phyloP scores from a whole-genome alignment of 2,888 invertebrate genomes.

The Rugalucina vietnamica region DNA sequence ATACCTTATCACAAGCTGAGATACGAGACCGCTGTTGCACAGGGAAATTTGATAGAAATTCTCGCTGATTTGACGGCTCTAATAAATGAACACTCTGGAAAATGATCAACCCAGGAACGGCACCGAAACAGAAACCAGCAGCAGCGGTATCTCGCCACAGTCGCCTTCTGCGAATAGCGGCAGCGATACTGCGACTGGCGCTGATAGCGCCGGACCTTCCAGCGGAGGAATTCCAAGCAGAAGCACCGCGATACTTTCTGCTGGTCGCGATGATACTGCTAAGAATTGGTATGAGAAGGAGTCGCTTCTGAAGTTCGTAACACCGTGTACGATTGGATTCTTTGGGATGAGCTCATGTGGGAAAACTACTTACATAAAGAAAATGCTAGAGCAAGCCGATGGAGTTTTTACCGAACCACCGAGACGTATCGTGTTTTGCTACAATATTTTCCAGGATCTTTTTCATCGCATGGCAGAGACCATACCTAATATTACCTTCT shows the following conservation, averaged over 20 bases:
- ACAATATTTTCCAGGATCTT: background rate
- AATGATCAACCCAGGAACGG: background rate
- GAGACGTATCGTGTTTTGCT: background rate
- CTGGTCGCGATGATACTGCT: background rate
- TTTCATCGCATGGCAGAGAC: background rate
- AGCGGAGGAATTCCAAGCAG: background rate
- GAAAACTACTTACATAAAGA: background rate
- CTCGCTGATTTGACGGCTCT: no score
- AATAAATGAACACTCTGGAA: background rate
- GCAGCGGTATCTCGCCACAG: background rate
- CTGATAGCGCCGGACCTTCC: background rate
- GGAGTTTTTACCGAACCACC: background rate
- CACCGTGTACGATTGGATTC: background rate
- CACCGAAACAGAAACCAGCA: background rate
- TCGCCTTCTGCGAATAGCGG: background rate
- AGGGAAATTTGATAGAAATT: background rate
- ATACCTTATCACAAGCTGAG: background rate
- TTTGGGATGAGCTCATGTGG: constrained; percentile 7
- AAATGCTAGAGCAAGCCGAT: background rate
- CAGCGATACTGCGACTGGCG: background rate
- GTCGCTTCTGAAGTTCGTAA: background rate
- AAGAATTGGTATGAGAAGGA: constrained; percentile 6
- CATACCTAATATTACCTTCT: background rate
- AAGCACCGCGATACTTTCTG: background rate
- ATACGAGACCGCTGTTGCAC: background rate